Percentiles rank a stretch among this genome's conserved stretches.
phyloP scores from a whole-genome alignment of 1,140 invertebrate species.

The Zaprionus capensis region DNA sequence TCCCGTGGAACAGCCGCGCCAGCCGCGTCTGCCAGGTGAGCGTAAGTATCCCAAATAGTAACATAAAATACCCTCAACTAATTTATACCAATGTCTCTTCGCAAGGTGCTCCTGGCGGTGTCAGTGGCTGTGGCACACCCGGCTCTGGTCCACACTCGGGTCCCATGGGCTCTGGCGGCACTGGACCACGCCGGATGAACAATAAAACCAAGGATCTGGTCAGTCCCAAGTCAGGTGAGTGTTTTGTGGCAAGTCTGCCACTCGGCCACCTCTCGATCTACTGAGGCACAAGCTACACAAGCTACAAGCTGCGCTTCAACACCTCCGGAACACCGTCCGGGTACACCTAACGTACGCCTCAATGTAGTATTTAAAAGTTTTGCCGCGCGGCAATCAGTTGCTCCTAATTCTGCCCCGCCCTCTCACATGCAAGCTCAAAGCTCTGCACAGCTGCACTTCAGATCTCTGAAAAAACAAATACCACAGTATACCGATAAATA shows the following conservation, averaged over 20 bases:
- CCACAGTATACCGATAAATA: neutral
- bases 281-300: conserved; percentile 35
- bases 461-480: neutral
- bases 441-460: conserved; percentile 48
- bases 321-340: conserved; percentile 17
- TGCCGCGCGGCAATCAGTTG: conserved; percentile 22
- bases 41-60: conserved; percentile 32
- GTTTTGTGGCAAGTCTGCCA: conserved; percentile 25
- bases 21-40: conserved; percentile 86
- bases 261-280: conserved; percentile 9
- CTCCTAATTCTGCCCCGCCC: conserved; percentile 11
- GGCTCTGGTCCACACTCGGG: conserved; percentile 81
- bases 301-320: conserved; percentile 42
- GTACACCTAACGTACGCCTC: conserved; percentile 47
- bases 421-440: conserved; percentile 6
- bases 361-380: conserved; percentile 25
- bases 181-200: conserved; percentile 83
- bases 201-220: conserved; percentile 84
- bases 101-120: conserved; percentile 73
- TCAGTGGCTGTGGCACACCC: conserved; percentile 81
- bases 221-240: conserved; percentile 84
- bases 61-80: neutral
- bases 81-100: conserved; percentile 1
- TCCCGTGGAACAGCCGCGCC: conserved; percentile 94
- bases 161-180: conserved; percentile 81